Percentiles rank a stretch among this genome's conserved stretches.
phyloP scores from a whole-genome alignment of 2,888 invertebrate species.

The Lathronympha strigana region DNA sequence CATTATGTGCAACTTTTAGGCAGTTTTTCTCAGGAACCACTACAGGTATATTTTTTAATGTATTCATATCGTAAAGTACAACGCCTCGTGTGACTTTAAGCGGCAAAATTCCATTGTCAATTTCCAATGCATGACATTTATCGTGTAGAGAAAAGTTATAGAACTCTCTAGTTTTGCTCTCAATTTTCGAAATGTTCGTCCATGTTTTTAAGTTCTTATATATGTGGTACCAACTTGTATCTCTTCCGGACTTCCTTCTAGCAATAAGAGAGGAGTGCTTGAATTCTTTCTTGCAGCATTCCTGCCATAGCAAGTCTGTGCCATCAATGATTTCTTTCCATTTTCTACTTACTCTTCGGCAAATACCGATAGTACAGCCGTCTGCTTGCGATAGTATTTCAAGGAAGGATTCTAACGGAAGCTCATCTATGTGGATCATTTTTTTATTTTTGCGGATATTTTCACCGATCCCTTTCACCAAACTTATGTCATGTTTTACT shows the following conservation, averaged over 20 bases:
- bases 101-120: conserved; percentile 65
- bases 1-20: conserved; percentile 64
- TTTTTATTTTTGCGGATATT: conserved; percentile 46
- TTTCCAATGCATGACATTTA: conserved; percentile 60
- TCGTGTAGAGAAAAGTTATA: conserved; percentile 66
- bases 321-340: conserved; percentile 66
- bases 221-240: conserved; percentile 66
- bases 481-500: background rate
- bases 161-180: conserved; percentile 59
- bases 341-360: conserved; percentile 64
- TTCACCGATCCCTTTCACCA: background rate
- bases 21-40: conserved; percentile 63
- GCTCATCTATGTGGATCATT: conserved; percentile 49
- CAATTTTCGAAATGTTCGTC: conserved; percentile 54
- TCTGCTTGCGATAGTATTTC: conserved; percentile 65
- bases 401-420: conserved; percentile 68
- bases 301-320: conserved; percentile 64
- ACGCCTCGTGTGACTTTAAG: conserved; percentile 65
- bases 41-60: conserved; percentile 66
- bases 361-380: conserved; percentile 62
- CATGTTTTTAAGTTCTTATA: conserved; percentile 68
- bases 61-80: conserved; percentile 63
- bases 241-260: conserved; percentile 62
- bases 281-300: conserved; percentile 61
- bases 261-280: conserved; percentile 65